Evolutionary conservation across 2,888 invertebrate species (phyloP), one percentile per base, ranked within the genome.

Genomic region (Andrena praecox): DNA sequence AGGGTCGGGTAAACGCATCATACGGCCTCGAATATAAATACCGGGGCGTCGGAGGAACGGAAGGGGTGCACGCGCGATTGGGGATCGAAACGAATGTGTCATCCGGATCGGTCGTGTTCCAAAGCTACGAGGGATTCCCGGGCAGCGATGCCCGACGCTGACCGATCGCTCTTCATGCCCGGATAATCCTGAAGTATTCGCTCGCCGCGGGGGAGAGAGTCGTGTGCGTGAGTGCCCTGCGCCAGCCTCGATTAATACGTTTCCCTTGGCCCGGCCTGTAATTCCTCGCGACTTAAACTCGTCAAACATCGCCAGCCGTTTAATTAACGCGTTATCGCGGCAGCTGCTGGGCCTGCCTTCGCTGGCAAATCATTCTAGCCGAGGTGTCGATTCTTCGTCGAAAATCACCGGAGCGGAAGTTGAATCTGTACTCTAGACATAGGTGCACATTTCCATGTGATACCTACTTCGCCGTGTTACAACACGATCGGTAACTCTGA

Each of bases 1-100:
- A 82, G 84, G 85, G 80, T 84, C 59, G 69, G 56, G 84, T 77
- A 84, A 86, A 84, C 84, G 89, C 70, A 83, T 80, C 87, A 87
- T 89, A 88, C 87, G 91, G 87, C 77, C 83, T 77, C 84, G 88
- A 89, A 86, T 89, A 90, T 91, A 91, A 88, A 90, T 90, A 88
- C 83, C 74, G 80, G 64, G 69, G 80, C 69, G 69, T 80, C 83
- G 73, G 72, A 52, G 63, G 71, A 56, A 42, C 66, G 56, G 20
- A 82, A 67, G 77, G 83, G 87, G 62, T 75, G 70, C 70, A 50
- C 64, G 71, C 33, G 70, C 82, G 85, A 86, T 86, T 87, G 84
- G 87, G 87, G 87, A 86, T 85, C 77, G 85, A 84, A 86, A 87
- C 89, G 81, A 89, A 90, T 90, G 87, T 90, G 89, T 90, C 90